Evolutionary conservation across 2,888 invertebrate genomes (phyloP).

Genomic region (Aporophyla nigra): DNA sequence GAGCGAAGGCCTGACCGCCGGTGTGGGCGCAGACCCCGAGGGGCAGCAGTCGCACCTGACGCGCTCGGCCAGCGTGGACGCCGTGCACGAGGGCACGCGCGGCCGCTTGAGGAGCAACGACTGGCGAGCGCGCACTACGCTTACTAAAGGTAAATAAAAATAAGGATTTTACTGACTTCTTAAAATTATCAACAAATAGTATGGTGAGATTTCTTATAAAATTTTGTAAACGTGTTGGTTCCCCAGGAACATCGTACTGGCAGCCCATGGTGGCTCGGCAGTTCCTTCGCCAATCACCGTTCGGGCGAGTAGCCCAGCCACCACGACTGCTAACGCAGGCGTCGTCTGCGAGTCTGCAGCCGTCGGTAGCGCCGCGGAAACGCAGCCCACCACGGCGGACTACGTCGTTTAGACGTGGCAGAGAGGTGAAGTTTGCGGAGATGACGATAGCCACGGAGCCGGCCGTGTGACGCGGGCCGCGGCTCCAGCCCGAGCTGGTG

Average conservation of each 20-base stretch:
- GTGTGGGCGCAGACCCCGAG: constrained; percentile 83
- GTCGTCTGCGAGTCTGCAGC: constrained; percentile 88
- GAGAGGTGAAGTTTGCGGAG: constrained; percentile 91
- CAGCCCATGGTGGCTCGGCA: constrained; percentile 94
- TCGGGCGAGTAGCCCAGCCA: constrained; percentile 82
- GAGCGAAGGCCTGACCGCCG: constrained; percentile 93
- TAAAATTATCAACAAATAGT: neutral
- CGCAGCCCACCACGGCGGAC: constrained; percentile 85
- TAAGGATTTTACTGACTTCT: neutral
- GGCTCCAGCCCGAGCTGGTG: constrained; percentile 90
- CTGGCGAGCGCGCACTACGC: constrained; percentile 89
- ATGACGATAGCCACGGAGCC: constrained; percentile 77
- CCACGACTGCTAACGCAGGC: constrained; percentile 83
- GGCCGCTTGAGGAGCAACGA: constrained; percentile 93
- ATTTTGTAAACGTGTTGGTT: constrained; percentile 11
- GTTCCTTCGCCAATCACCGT: constrained; percentile 93
- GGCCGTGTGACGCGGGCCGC: constrained; percentile 89
- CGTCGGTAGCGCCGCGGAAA: constrained; percentile 74
- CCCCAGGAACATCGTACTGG: constrained; percentile 91
- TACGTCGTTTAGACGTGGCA: constrained; percentile 86
- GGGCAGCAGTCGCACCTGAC: constrained; percentile 89
- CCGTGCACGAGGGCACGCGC: constrained; percentile 94
- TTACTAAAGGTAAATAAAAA: constrained; percentile 76
- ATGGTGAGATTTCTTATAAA: constrained; percentile 20
- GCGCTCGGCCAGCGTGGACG: constrained; percentile 94